Base-by-base conservation (phyloP, 2,888 invertebrate genomes). In the Phrixothrix hirtus region DNA sequence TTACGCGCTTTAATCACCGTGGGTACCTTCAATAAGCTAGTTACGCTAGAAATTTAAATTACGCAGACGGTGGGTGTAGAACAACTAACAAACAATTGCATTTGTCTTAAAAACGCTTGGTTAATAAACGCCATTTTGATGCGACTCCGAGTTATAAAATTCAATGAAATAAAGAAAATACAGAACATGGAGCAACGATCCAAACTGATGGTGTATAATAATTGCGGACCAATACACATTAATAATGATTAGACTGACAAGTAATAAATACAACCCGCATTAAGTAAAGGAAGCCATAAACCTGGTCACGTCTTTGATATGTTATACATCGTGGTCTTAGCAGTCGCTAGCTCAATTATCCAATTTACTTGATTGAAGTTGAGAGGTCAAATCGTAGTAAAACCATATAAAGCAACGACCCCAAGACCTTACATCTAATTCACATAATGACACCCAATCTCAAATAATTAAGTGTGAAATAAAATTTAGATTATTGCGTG, bases 341-440 rank as follows among this genome's bases (percentile, higher is more conserved):
- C 21, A 5, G 21, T 21, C 21, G 21, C 21, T 21, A 3, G 21
- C 21, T 58, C 62, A 65, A 68, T 68, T 68, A 68, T 68, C 62
- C 66, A 68, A 65, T 68, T 66, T 58, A 61, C 42, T 58, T 60
- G 62, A 65, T 67, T 63, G 62, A 58, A 58, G 63, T 62, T 60
- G 64, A 61, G 39, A 55, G 58, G 52, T 58, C 56, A 34, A 43
- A 35, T 41, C 35, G 46, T 57, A 53, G 39, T 55, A 50, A 43
- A 58, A 54, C 44, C 47, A 57, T 53, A 51, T 55, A 47, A 57
- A 55, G 53, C 39, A 45, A 45, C 52, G 58, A 60, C 59, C 57
- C 56, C 47, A 52, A 55, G 61, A 61, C 56, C 57, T 55, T 44
- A 52, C 36, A 49, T 51, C 54, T 58, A 60, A 58, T 61, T 63